Percentiles rank a stretch among this genome's conserved stretches.
phyloP scores from a whole-genome alignment of 2,888 invertebrate species.

The Drosophila peninsularis region DNA sequence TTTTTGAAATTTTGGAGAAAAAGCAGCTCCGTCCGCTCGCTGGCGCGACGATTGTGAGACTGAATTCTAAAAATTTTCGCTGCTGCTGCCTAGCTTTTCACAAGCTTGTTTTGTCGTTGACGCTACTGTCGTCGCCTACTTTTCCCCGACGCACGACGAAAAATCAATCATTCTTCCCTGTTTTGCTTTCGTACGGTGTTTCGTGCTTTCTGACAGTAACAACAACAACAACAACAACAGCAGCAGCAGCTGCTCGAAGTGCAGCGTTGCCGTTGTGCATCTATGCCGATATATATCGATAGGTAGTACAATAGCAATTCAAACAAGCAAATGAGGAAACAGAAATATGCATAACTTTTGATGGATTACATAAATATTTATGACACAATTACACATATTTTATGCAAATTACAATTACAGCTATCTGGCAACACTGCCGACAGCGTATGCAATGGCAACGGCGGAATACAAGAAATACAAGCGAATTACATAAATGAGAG shows the following conservation, averaged over 20 bases:
- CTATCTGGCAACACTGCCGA: constrained; percentile 58
- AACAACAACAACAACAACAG: constrained; percentile 16
- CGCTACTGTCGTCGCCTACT: constrained; percentile 58
- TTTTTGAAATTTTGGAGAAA: constrained; percentile 26
- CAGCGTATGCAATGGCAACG: constrained; percentile 14
- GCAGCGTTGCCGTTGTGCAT: constrained; percentile 59
- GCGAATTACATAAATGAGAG: constrained; percentile 67
- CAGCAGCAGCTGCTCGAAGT: constrained; percentile 57
- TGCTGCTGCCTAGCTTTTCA: constrained; percentile 38
- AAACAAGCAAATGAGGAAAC: constrained; percentile 7
- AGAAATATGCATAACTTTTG: neutral
- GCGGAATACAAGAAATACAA: constrained; percentile 33
- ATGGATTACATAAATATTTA: constrained; percentile 10
- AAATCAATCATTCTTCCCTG: constrained; percentile 81
- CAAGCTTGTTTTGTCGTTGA: constrained; percentile 45
- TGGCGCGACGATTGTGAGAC: constrained; percentile 73
- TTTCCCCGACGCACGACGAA: constrained; percentile 70
- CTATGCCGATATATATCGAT: constrained; percentile 55
- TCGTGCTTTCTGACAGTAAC: constrained; percentile 54
- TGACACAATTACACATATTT: neutral
- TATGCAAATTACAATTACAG: constrained; percentile 6
- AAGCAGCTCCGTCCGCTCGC: constrained; percentile 67
- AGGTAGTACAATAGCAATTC: constrained; percentile 16
- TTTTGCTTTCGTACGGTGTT: constrained; percentile 71
- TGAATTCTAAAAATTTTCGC: constrained; percentile 59